Evolutionary conservation across 2,113 vertebrate species (phyloP), one percentile per base, ranked within the genome.

Genomic region (Narcine bancroftii): DNA sequence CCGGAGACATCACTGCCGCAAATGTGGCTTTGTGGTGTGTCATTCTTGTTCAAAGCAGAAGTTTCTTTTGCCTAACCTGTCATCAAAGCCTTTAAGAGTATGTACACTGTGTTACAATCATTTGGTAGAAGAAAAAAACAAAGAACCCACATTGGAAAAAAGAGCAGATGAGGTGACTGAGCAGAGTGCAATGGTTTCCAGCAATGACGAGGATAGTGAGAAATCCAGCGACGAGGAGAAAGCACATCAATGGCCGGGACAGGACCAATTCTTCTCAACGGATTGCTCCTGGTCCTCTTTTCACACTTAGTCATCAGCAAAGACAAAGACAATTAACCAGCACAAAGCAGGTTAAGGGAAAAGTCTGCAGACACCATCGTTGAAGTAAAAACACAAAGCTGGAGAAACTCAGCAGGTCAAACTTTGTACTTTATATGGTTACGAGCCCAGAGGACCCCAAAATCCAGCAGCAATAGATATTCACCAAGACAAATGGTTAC

Each of bases 1-100:
- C 0, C 97, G 98, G 0, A 95, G 97, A 50, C 98, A 99, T 94
- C 98, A 99, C 95, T 99, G 98, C 94, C 95, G 98, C 26, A 95
- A 96, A 83, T 99, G 98, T 0, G 98, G 98, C 94, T 98, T 97
- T 1, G 94, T 99, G 0, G 97, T 99, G 5, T 99, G 98, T 0
- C 95, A 94, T 0, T 92, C 95, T 3, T 99, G 98, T 94, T 99
- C 98, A 33, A 95, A 96, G 10, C 93, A 95, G 24, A 95, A 96
- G 15, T 96, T 96, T 19, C 66, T 98, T 56, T 95, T 99, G 92
- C 93, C 93, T 0, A 94, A 97, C 72, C 96, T 99, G 89, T 97
- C 97, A 0, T 93, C 95, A 11, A 98, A 97, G 93, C 95, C 95
- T 0, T 92, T 97, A 71, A 95, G 98, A 6, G 96, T 98, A 92